Evolutionary conservation across 2,113 vertebrate species (phyloP).

Genomic region (Plecotus auritus): DNA sequence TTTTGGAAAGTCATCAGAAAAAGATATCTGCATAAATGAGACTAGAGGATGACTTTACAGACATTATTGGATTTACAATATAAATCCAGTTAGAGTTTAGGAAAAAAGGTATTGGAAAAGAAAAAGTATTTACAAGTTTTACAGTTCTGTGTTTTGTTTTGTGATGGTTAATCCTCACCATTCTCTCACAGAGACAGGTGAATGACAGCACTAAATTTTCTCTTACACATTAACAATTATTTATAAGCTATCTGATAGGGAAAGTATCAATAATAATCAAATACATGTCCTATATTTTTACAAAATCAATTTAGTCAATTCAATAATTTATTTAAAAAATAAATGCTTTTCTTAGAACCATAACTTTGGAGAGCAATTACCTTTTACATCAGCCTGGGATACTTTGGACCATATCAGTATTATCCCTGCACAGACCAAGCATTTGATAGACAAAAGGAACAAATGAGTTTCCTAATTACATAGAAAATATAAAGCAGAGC

Average conservation of each 20-base stretch:
- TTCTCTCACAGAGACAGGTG: background rate
- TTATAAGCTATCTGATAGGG: background rate
- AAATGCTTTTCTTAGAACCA: background rate
- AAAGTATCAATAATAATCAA: background rate
- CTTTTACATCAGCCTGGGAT: background rate
- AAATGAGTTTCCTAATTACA: background rate
- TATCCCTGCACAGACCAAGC: background rate
- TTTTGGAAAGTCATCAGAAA: background rate
- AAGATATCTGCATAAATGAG: background rate
- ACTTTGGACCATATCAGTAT: background rate
- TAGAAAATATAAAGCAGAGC: background rate
- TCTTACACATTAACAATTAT: background rate
- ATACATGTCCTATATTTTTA: background rate
- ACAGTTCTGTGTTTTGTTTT: background rate
- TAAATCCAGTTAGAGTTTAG: background rate
- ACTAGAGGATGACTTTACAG: background rate
- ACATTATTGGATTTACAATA: background rate
- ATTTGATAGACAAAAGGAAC: background rate
- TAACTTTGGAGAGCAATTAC: background rate
- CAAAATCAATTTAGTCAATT: background rate
- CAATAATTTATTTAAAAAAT: background rate
- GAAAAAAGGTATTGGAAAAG: background rate
- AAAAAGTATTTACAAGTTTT: background rate
- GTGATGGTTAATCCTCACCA: background rate
- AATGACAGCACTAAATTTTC: background rate